Conservation (phyloP, 2,113 vertebrate genomes). For the Lates calcarifer region DNA sequence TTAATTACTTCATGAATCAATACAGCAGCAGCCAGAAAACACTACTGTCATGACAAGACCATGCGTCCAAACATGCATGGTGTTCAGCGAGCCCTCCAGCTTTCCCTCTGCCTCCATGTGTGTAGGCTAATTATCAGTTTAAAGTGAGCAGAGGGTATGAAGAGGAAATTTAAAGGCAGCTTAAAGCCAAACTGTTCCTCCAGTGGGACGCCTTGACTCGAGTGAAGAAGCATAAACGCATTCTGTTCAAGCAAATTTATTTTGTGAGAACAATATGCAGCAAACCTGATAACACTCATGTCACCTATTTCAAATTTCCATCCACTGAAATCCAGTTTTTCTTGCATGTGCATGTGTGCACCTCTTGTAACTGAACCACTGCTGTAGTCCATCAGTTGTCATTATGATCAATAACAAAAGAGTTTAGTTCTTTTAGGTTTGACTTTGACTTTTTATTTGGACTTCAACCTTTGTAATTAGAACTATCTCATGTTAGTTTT, state of each 20-base stretch:
- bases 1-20: neutral
- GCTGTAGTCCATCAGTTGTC: neutral
- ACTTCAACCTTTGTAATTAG: neutral
- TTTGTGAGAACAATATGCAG: neutral
- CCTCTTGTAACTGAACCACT: neutral
- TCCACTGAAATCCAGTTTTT: neutral
- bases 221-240: neutral
- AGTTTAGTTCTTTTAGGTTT: neutral
- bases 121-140: constrained; percentile 2
- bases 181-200: neutral
- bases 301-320: neutral
- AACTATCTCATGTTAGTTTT: constrained; percentile 43
- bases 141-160: neutral
- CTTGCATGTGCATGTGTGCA: neutral
- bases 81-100: constrained; percentile 4
- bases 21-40: neutral
- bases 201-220: neutral
- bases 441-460: neutral
- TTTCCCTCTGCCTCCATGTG: constrained; percentile 22
- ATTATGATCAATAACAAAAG: constrained; percentile 26
- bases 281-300: neutral
- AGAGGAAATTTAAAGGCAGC: neutral
- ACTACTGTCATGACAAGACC: neutral
- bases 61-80: neutral
- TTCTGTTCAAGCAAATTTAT: neutral